Conservation (phyloP, 1,140 invertebrate genomes). For the Ceratitis capitata region DNA sequence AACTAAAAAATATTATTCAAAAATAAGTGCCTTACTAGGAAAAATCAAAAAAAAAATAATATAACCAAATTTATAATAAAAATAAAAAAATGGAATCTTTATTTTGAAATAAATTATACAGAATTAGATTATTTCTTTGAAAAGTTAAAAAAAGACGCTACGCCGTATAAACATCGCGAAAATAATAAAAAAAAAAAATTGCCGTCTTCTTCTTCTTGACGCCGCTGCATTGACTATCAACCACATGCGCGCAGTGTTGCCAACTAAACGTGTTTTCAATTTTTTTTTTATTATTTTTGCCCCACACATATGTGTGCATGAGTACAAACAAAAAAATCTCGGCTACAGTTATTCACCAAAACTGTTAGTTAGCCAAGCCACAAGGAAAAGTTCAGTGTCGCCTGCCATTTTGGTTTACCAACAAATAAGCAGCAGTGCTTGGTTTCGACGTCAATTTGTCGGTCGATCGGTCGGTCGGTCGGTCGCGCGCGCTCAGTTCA, state of each 20-base stretch:
- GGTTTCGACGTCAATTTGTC: not conserved
- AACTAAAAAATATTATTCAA: too few relatives aligned
- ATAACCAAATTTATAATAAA: not conserved
- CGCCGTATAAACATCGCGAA: too few relatives aligned
- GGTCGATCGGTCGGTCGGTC: not conserved
- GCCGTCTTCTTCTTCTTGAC: not conserved
- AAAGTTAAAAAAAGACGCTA: too few relatives aligned
- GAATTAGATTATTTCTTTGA: too few relatives aligned
- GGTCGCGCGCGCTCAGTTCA: not conserved
- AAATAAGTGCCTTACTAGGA: too few relatives aligned
- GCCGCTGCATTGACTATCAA: not conserved
- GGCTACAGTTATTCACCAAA: not conserved
- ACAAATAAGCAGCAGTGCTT: not conserved
- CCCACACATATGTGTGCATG: not conserved
- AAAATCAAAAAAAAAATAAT: too few relatives aligned
- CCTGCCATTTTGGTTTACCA: not conserved
- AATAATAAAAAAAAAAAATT: not conserved
- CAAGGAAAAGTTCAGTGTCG: slow-evolving; percentile 11
- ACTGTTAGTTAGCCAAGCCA: not conserved
- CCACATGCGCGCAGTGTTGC: not conserved
- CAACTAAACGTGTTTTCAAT: not conserved
- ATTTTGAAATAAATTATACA: too few relatives aligned
- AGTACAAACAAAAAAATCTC: not conserved
- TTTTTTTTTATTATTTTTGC: not conserved
- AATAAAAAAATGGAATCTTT: not conserved